Evolutionary conservation across 1,140 invertebrate genomes (phyloP).

Genomic region (Geopemphigus sp.): DNA sequence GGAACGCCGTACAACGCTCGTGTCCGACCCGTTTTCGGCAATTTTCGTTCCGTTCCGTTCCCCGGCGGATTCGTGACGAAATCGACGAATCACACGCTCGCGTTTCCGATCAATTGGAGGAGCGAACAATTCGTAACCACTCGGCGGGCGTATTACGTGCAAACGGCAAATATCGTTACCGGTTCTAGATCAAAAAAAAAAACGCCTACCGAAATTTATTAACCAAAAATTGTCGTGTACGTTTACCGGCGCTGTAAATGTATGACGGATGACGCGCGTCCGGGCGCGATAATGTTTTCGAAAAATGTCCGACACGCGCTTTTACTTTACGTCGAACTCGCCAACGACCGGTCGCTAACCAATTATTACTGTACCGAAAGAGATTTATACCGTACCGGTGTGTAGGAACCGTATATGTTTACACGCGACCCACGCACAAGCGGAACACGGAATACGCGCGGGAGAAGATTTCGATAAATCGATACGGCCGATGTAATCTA

Average conservation of each 20-base stretch:
- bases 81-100: too few relatives aligned
- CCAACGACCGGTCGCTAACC: not conserved
- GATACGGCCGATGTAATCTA: conserved; percentile 4
- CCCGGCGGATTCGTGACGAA: too few relatives aligned
- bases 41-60: not conserved
- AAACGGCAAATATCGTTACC: too few relatives aligned
- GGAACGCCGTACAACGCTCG: not conserved
- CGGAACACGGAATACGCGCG: not conserved
- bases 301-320: not conserved
- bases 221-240: too few relatives aligned
- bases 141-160: too few relatives aligned
- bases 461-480: conserved; percentile 35
- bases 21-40: too few relatives aligned
- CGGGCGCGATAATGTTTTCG: not conserved
- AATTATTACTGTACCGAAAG: not conserved
- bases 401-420: not conserved
- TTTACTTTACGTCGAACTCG: not conserved
- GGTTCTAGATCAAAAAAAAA: too few relatives aligned
- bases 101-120: too few relatives aligned
- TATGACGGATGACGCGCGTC: too few relatives aligned
- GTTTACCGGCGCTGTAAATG: too few relatives aligned
- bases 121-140: too few relatives aligned
- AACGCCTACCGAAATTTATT: too few relatives aligned
- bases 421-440: not conserved
- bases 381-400: not conserved